A percentile compares a stretch with the other conserved stretches of the same genome.
phyloP scores from a whole-genome alignment of 2,113 vertebrate species.

The Perccottus glenii region DNA sequence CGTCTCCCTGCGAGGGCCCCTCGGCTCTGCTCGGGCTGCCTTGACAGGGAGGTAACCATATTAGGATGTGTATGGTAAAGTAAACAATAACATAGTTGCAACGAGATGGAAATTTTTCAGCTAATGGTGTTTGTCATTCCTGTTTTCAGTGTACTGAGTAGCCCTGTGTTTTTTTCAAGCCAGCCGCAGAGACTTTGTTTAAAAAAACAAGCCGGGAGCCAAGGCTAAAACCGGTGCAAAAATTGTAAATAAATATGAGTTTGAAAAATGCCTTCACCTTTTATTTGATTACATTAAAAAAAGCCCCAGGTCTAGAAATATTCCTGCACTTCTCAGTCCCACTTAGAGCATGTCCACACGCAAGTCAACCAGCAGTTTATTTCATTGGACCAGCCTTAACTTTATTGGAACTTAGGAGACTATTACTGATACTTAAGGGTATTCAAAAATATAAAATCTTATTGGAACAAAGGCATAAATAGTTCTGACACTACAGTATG shows the following conservation, averaged over 20 bases:
- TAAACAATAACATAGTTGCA: conserved; percentile 99
- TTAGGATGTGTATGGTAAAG: conserved; percentile 95
- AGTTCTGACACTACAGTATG: too few relatives aligned
- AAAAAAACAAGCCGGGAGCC: conserved; percentile 75
- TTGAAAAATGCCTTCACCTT: conserved; percentile 67
- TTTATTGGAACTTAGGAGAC: too few relatives aligned
- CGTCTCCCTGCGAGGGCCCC: conserved; percentile 86
- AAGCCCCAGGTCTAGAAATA: conserved; percentile 23
- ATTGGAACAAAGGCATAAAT: too few relatives aligned
- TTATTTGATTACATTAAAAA: conserved; percentile 73
- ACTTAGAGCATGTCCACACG: background rate
- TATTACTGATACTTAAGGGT: too few relatives aligned
- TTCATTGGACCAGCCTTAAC: too few relatives aligned
- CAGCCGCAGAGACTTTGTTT: conserved; percentile 77
- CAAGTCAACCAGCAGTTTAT: background rate
- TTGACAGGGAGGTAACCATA: conserved; percentile 93
- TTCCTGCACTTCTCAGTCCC: background rate
- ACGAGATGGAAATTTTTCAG: conserved; percentile 91
- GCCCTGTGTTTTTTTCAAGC: conserved; percentile 60
- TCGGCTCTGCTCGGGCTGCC: conserved; percentile 77
- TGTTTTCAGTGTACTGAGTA: conserved; percentile 79
- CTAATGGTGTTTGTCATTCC: conserved; percentile 90
- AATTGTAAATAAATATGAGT: conserved; percentile 71
- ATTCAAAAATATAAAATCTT: too few relatives aligned
- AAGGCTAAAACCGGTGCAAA: conserved; percentile 75